phyloP scores from a whole-genome alignment of 2,113 vertebrate genomes.

The Eudyptes chrysolophus region DNA sequence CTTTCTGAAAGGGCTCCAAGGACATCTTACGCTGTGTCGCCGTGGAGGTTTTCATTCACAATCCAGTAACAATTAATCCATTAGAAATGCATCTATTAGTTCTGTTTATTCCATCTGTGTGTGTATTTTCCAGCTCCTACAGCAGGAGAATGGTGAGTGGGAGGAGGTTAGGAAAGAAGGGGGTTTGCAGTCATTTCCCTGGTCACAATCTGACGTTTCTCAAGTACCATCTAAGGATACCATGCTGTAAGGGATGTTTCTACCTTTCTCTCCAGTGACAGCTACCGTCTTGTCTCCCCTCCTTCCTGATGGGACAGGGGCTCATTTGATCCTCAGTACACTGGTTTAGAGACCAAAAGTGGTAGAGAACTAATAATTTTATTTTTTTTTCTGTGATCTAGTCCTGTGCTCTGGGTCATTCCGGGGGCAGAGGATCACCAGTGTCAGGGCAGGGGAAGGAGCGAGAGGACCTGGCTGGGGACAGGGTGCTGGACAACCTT shows the following conservation, averaged over 20 bases:
- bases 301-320: background rate
- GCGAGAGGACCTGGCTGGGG: background rate
- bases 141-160: background rate
- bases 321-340: background rate
- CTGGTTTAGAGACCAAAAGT: background rate
- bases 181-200: background rate
- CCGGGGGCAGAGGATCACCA: background rate
- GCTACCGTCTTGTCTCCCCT: background rate
- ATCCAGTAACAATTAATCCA: background rate
- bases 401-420: background rate
- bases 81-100: background rate
- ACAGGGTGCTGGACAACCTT: background rate
- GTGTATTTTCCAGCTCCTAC: background rate
- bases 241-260: background rate
- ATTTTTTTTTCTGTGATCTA: background rate
- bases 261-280: background rate
- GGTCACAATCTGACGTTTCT: background rate
- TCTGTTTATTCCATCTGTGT: background rate
- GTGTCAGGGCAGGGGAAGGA: background rate
- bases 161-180: background rate
- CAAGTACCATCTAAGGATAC: background rate
- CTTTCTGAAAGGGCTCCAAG: background rate
- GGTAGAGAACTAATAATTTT: background rate
- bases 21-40: background rate
- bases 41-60: background rate